Evolutionary conservation across 2,797 vertebrate species (phyloP).

Genomic region (Chromis chromis): DNA sequence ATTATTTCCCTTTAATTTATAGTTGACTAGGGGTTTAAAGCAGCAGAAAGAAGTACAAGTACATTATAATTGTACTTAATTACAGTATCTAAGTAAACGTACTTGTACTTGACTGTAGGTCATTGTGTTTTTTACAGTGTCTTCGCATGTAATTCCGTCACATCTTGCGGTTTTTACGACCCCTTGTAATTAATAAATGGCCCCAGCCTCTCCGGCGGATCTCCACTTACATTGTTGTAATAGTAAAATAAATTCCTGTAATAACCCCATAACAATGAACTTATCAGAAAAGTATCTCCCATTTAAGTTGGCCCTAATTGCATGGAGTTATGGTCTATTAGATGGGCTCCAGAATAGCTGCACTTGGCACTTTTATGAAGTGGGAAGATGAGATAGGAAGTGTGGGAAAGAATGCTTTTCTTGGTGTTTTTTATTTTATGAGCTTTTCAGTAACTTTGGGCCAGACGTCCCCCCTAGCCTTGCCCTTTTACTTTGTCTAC

Average conservation of each 20-base stretch:
- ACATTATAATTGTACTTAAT: no score
- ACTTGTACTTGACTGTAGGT: no score
- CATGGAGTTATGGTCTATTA: slow-evolving; percentile 58
- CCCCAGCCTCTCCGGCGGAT: slow-evolving; percentile 30
- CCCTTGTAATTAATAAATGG: slow-evolving; percentile 54
- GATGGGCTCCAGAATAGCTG: slow-evolving; percentile 57
- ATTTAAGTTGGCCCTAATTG: slow-evolving; percentile 63
- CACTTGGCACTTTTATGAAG: slow-evolving; percentile 71
- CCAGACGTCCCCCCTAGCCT: slow-evolving; percentile 37
- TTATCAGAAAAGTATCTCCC: slow-evolving; percentile 47
- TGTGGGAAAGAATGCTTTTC: slow-evolving; percentile 54
- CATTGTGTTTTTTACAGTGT: background rate
- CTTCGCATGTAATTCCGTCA: background rate
- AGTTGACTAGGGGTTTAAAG: no score
- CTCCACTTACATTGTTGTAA: slow-evolving; percentile 45
- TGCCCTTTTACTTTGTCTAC: slow-evolving; percentile 54
- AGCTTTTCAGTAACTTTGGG: slow-evolving; percentile 54
- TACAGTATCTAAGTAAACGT: no score
- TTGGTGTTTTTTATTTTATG: slow-evolving; percentile 75
- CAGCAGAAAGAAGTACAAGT: no score
- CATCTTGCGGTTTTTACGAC: slow-evolving; percentile 40
- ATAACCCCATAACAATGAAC: slow-evolving; percentile 63
- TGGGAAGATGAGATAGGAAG: slow-evolving; percentile 31
- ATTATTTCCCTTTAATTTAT: no score
- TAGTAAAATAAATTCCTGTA: slow-evolving; percentile 55